Evolutionary conservation across 2,797 vertebrate species (phyloP).

Genomic region (Silurus aristotelis): DNA sequence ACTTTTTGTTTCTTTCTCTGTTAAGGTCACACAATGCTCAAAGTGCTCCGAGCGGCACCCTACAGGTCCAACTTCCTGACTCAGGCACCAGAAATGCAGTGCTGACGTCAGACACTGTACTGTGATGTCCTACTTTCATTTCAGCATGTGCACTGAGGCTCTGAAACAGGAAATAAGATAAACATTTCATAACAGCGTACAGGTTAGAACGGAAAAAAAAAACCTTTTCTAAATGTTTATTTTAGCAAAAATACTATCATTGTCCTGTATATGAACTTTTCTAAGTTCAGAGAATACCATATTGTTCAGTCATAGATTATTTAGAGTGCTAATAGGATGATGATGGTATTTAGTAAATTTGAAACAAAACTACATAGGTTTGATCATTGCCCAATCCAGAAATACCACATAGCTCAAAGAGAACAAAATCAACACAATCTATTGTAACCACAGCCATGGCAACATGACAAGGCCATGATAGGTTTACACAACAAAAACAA

Average conservation of each 20-base stretch:
- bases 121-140: constrained; percentile 38
- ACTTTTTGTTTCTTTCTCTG: constrained; percentile 54
- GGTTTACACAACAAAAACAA: constrained; percentile 59
- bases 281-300: neutral
- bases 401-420: neutral
- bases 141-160: constrained; percentile 22
- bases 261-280: constrained; percentile 4
- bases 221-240: neutral
- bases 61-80: constrained; percentile 32
- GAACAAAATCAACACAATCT: neutral
- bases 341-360: neutral
- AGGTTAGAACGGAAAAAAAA: neutral
- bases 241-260: neutral
- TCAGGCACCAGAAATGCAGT: constrained; percentile 56
- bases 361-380: neutral
- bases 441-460: constrained; percentile 34
- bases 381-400: constrained; percentile 3
- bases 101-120: constrained; percentile 59
- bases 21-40: constrained; percentile 48
- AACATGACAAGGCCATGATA: constrained; percentile 39
- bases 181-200: neutral
- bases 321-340: neutral
- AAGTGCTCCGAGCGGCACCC: constrained; percentile 42
- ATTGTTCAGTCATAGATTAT: neutral
- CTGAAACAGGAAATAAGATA: constrained; percentile 18